Evolutionary conservation across 1,140 invertebrate genomes (phyloP).

Genomic region (Brachionus manjavacas): DNA sequence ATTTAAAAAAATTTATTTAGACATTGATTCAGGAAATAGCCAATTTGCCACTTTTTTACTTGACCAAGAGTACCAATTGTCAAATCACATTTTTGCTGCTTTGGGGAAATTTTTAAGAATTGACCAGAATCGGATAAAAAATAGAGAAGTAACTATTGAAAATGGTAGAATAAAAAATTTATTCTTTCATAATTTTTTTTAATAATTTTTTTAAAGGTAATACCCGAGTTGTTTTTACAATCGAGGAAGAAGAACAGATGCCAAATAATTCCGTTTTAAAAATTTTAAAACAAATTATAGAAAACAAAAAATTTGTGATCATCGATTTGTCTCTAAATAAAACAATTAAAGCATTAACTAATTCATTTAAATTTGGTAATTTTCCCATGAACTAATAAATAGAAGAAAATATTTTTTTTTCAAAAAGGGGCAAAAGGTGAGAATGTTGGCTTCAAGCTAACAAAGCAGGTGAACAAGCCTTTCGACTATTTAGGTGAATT

Average conservation of each 20-base stretch:
- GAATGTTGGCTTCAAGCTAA: background rate
- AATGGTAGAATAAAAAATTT: background rate
- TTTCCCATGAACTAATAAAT: background rate
- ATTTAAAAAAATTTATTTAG: background rate
- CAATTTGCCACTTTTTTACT: slow-evolving; percentile 3
- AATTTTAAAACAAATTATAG: slow-evolving; percentile 9
- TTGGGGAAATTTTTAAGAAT: slow-evolving; percentile 18
- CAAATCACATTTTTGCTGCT: slow-evolving; percentile 24
- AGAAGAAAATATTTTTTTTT: background rate
- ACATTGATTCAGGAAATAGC: background rate
- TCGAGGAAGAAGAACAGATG: background rate
- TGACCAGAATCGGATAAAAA: background rate
- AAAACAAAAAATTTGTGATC: slow-evolving; percentile 11
- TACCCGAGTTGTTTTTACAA: background rate
- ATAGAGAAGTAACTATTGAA: background rate
- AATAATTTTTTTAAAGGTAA: background rate
- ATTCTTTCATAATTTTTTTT: background rate
- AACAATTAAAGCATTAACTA: background rate
- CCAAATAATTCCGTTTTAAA: background rate
- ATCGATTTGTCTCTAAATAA: background rate
- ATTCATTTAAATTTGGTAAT: slow-evolving; percentile 29
- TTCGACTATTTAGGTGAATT: slow-evolving; percentile 30
- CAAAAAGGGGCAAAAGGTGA: background rate
- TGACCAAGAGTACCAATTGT: background rate
- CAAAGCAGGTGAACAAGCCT: background rate